Conservation (phyloP, 2,113 vertebrate species). For the Ceuthmochares aereus region DNA sequence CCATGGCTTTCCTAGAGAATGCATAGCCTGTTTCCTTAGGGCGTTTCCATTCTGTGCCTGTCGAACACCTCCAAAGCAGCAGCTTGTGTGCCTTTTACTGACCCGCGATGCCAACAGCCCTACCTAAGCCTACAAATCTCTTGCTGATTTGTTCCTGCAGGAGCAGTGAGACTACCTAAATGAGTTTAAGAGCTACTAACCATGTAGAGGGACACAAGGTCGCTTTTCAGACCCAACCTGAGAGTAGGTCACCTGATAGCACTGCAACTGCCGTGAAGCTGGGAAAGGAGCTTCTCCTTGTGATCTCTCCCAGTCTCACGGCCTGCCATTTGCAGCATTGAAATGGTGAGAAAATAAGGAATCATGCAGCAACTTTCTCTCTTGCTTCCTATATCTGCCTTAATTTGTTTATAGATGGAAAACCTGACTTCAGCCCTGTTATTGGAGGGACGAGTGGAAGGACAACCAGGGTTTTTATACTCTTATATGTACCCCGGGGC, state of each 20-base stretch:
- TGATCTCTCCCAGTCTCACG: not conserved
- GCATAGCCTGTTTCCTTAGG: not conserved
- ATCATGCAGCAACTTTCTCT: not conserved
- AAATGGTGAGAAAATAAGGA: not conserved
- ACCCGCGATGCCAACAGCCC: not conserved
- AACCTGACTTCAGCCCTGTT: not conserved
- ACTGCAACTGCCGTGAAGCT: not conserved
- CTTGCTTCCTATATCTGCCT: not conserved
- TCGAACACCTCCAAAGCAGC: not conserved
- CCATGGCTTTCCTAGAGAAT: not conserved
- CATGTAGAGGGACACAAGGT: not conserved
- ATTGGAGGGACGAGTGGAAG: not conserved
- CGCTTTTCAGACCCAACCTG: not conserved
- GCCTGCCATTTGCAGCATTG: not conserved
- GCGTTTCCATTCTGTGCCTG: not conserved
- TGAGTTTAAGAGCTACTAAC: accelerated
- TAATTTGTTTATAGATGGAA: not conserved
- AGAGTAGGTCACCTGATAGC: not conserved
- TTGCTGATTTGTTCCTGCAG: not conserved
- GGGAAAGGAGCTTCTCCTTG: not conserved
- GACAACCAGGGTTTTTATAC: not conserved
- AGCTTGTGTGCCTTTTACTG: not conserved
- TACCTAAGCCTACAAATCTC: not conserved
- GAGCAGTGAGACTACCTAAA: not conserved
- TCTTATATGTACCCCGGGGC: not conserved